Conservation (phyloP, 2,113 vertebrate genomes). For the Chiloscyllium plagiosum region DNA sequence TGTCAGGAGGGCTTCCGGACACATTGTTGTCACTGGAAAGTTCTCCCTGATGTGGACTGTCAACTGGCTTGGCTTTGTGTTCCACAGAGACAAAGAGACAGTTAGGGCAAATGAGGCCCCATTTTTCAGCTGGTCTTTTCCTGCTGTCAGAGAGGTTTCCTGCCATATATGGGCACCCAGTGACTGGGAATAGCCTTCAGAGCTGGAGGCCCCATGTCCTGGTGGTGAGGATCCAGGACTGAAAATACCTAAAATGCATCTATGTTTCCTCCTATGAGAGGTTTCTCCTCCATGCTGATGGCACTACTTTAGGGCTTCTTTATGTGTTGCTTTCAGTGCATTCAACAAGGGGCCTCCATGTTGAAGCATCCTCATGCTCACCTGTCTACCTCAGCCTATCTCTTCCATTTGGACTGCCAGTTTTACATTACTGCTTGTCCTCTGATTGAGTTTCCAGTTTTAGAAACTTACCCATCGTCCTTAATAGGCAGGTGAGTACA, state of each 20-base stretch:
- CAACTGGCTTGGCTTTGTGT: not conserved
- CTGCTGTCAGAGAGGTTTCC: too few relatives aligned
- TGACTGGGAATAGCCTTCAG: not conserved
- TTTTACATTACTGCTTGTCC: not conserved
- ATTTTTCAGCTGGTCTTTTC: not conserved
- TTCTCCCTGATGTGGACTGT: not conserved
- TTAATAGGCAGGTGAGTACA: too few relatives aligned
- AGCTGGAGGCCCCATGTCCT: not conserved
- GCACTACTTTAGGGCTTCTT: not conserved
- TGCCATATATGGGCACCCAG: not conserved
- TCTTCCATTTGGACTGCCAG: not conserved
- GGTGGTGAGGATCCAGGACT: not conserved
- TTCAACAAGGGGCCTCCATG: not conserved
- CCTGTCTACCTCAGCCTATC: not conserved
- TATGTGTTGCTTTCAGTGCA: not conserved
- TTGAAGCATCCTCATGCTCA: too few relatives aligned
- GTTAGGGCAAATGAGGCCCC: not conserved
- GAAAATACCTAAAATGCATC: not conserved
- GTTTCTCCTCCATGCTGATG: not conserved
- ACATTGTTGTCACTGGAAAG: not conserved
- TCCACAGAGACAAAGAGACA: not conserved
- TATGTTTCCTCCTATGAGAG: not conserved
- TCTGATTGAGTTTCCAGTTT: not conserved
- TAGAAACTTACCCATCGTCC: not conserved
- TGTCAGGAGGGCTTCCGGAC: not conserved